phyloP scores from a whole-genome alignment of 2,888 invertebrate species.

The Callyntrura sp. region DNA sequence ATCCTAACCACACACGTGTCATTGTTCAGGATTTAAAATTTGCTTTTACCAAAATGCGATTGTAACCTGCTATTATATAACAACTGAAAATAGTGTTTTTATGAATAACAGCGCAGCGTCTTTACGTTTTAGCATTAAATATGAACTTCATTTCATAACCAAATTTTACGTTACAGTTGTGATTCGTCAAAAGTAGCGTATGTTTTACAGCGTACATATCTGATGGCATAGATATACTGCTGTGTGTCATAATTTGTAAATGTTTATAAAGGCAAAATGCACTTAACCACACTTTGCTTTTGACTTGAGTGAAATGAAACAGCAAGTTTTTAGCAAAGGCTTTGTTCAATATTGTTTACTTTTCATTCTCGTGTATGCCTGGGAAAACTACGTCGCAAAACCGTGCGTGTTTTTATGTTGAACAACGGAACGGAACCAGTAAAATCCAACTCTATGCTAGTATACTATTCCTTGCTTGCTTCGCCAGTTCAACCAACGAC shows the following conservation, averaged over 20 bases:
- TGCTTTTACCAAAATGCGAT: not conserved
- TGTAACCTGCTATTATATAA: no score
- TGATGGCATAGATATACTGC: not conserved
- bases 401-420: constrained; percentile 49
- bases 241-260: no score
- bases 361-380: constrained; percentile 7
- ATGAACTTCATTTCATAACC: not conserved
- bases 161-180: not conserved
- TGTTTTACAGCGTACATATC: not conserved
- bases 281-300: not conserved
- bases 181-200: not conserved
- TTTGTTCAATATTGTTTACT: constrained; percentile 31
- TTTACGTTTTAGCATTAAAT: not conserved
- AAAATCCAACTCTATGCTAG: constrained; percentile 29
- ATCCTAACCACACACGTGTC: no score
- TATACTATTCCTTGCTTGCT: constrained; percentile 24
- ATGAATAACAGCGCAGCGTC: not conserved
- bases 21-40: not conserved
- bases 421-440: constrained; percentile 57
- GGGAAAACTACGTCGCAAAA: constrained; percentile 67
- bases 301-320: not conserved
- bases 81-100: no score
- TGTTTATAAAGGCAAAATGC: no score
- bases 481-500: constrained; percentile 76
- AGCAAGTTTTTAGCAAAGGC: not conserved